These are phyloP conservation scores for Spatulosminthurus flaviceps DNA, from an alignment of 2,888 invertebrate genomes.

Conservation along the genomic window DNA sequence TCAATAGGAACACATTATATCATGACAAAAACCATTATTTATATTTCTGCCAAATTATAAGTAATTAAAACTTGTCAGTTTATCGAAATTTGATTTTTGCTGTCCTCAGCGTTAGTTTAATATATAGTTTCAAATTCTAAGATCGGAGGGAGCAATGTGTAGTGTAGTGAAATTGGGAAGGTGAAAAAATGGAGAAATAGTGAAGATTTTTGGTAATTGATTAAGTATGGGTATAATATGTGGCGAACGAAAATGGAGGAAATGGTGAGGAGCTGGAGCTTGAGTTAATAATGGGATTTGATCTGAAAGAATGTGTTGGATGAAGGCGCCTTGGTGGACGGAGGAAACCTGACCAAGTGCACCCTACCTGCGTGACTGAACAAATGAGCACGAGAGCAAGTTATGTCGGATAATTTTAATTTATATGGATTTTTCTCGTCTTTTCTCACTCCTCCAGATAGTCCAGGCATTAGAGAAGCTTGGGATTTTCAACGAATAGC, in stretches of 20 bases:
- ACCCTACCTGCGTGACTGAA: slow-evolving; percentile 38
- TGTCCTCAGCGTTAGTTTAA: too few species aligned
- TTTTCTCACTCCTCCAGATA: slow-evolving; percentile 25
- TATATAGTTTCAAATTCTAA: too few species aligned
- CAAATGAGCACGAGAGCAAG: slow-evolving; percentile 34
- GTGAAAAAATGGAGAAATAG: slow-evolving; percentile 1
- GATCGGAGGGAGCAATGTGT: too few species aligned
- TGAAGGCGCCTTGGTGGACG: slow-evolving; percentile 32
- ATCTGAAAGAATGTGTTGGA: slow-evolving; percentile 38
- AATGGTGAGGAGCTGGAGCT: background rate
- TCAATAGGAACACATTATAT: too few species aligned
- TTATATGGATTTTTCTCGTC: slow-evolving; percentile 31
- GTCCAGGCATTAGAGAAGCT: background rate
- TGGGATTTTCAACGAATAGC: background rate
- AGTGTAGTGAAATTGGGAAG: background rate
- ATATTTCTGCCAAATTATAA: too few species aligned
- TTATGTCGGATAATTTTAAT: slow-evolving; percentile 37
- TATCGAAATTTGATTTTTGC: too few species aligned
- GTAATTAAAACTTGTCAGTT: too few species aligned
- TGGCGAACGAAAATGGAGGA: slow-evolving; percentile 2
- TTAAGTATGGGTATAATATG: slow-evolving; percentile 6
- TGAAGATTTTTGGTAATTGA: background rate
- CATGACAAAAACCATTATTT: too few species aligned
- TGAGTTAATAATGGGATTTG: slow-evolving; percentile 23
- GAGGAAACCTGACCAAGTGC: slow-evolving; percentile 35